Conservation (phyloP, 2,888 invertebrate genomes). For the Lepidonotus clava region DNA sequence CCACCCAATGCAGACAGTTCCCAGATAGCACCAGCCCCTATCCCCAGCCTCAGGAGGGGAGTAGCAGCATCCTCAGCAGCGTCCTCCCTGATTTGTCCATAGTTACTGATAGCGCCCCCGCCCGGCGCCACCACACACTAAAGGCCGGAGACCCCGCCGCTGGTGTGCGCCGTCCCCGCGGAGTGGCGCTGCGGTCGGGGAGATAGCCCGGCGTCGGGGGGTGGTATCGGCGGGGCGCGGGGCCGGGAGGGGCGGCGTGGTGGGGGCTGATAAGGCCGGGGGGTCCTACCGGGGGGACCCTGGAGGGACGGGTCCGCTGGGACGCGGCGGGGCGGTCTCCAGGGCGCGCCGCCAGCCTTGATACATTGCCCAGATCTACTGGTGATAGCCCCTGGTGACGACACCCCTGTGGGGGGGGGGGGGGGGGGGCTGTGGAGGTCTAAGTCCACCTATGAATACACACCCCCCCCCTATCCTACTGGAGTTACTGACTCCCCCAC, state of each 20-base stretch:
- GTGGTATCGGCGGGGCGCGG: background rate
- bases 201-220: slow-evolving; percentile 17
- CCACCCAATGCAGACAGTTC: background rate
- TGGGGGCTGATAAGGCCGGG: background rate
- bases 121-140: slow-evolving; percentile 24
- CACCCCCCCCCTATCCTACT: too few species aligned
- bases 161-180: slow-evolving; percentile 22
- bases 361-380: slow-evolving; percentile 28
- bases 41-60: too few species aligned
- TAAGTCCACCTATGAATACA: too few species aligned
- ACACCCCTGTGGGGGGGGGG: too few species aligned
- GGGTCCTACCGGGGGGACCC: background rate
- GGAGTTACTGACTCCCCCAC: too few species aligned
- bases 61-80: too few species aligned
- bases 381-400: too few species aligned
- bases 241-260: background rate
- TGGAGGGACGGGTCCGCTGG: background rate
- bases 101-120: slow-evolving; percentile 23
- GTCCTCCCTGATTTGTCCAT: slow-evolving; percentile 42
- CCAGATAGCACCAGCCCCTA: background rate
- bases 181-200: slow-evolving; percentile 38
- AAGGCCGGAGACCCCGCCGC: background rate
- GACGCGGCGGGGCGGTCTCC: background rate
- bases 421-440: too few species aligned
- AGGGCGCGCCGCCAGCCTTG: background rate